Base-by-base conservation (phyloP, 2,113 vertebrate genomes). In the Zonotrichia leucophrys region DNA sequence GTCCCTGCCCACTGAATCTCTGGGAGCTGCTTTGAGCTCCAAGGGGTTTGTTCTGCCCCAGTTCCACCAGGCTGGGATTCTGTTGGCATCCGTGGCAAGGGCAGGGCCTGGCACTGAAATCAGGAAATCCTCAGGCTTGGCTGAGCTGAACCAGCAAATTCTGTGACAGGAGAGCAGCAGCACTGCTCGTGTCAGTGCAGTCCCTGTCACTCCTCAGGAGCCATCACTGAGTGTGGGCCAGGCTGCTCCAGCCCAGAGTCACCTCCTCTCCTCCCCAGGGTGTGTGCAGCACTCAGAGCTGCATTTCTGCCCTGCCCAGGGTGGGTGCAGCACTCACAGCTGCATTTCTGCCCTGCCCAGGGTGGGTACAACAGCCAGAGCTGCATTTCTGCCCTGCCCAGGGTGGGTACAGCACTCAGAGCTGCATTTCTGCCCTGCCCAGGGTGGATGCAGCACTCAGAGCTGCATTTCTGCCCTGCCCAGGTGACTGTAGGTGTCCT, bases 141-240 rank as follows among this genome's bases (percentile, higher is more conserved):
- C 15, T 63, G 67, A 37, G 46, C 37, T 22, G 4, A 27, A 23
- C 2, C 60, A 23, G 64, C 66, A 5, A 6, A 22, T 41, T 33
- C 9, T 7, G 37, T 0, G 63, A 3, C n/a, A 35, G 28, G 11
- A 3, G 1, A n/a, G 83, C 67, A 63, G 3, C 58, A 8, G 76
- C n/a, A 31, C 37, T 64, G 66, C 28, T 87, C 46, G 41, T 44
- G 19, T 16, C 58, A 63, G 11, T 3, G 3, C 56, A 37, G 67
- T 15, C 63, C 20, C 75, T 70, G 12, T 2, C 37, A 7, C 18
- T 49, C 37, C 37, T 68, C 37, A 13, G 37, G 23, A 13, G 15
- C 25, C 68, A 15, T 11, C 46, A 9, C 0, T 39, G 28, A 12
- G 12, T 7, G 1, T 31, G 69, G 12, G 12, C 62, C 68, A 41